phyloP scores from a whole-genome alignment of 2,888 invertebrate species.

The Callinectes sapidus region DNA sequence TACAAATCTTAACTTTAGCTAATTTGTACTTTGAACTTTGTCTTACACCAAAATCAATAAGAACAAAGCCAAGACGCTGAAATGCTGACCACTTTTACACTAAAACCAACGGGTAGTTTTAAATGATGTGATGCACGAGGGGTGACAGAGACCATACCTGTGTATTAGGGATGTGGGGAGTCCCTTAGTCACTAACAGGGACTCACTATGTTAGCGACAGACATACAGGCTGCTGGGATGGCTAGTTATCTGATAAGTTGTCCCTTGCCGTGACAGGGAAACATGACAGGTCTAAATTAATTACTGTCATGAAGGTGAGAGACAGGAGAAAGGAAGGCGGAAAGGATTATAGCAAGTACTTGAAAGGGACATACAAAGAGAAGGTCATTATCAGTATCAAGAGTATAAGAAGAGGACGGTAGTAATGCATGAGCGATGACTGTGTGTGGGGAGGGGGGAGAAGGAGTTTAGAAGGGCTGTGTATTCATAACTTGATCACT shows the following conservation, averaged over 20 bases:
- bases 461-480: not conserved
- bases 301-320: not conserved
- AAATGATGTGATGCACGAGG: not conserved
- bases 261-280: not conserved
- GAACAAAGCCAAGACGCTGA: not conserved
- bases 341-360: not conserved
- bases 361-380: not conserved
- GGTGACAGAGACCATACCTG: not conserved
- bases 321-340: not conserved
- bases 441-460: not conserved
- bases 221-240: not conserved
- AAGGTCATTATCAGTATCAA: not conserved
- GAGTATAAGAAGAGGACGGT: not conserved
- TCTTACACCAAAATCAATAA: not conserved
- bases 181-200: not conserved
- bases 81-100: not conserved
- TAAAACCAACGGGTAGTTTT: not conserved
- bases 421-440: not conserved
- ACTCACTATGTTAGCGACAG: not conserved
- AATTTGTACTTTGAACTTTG: constrained; percentile 5
- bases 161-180: not conserved
- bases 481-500: not conserved
- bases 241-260: constrained; percentile 29
- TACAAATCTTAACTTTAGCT: constrained; percentile 9
- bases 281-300: no score